phyloP scores from a whole-genome alignment of 2,888 invertebrate species.

The Drosophila gaucha region DNA sequence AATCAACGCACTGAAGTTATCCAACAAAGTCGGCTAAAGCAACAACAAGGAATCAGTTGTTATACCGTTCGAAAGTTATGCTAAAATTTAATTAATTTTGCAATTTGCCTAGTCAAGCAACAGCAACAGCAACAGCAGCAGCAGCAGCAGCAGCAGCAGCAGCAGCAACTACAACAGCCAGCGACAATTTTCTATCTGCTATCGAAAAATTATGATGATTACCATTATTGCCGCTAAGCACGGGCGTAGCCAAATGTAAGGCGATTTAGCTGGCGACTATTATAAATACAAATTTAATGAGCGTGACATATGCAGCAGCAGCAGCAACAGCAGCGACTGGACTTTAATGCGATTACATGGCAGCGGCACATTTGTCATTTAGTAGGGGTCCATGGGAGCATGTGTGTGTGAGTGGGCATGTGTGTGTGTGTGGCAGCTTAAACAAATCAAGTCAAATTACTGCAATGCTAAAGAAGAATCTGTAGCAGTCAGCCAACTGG shows the following conservation, averaged over 20 bases:
- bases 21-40: conserved; percentile 48
- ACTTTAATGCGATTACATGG: conserved; percentile 78
- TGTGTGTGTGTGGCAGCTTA: conserved; percentile 68
- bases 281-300: conserved; percentile 79
- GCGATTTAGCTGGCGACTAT: conserved; percentile 69
- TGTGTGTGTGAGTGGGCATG: conserved; percentile 13
- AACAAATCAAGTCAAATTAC: conserved; percentile 79
- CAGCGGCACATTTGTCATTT: conserved; percentile 77
- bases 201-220: conserved; percentile 75
- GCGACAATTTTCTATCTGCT: conserved; percentile 49
- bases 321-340: conserved; percentile 42
- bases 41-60: conserved; percentile 41
- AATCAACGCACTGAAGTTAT: conserved; percentile 70
- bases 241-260: conserved; percentile 74
- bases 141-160: neutral
- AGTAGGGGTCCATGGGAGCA: conserved; percentile 45
- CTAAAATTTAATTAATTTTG: conserved; percentile 79
- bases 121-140: conserved; percentile 15
- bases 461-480: conserved; percentile 73
- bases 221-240: conserved; percentile 70
- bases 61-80: conserved; percentile 71
- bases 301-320: conserved; percentile 75
- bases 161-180: neutral
- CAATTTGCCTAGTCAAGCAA: conserved; percentile 68
- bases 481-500: conserved; percentile 67